Evolutionary conservation across 2,888 invertebrate species (phyloP).

Genomic region (Trichogramma evanescens): DNA sequence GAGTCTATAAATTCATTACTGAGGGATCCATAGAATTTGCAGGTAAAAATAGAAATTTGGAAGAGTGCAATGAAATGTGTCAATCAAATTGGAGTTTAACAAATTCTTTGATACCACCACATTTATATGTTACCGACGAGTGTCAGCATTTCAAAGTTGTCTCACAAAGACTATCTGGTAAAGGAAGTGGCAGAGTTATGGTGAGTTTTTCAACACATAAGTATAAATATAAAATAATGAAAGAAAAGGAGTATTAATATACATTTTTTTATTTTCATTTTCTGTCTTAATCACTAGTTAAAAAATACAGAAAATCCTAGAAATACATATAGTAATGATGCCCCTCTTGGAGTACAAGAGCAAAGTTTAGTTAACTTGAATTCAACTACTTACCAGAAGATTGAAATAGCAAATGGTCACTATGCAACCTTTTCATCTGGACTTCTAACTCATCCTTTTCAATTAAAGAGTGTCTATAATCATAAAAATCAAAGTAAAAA

Average conservation of each 20-base stretch:
- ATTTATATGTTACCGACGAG: conserved; percentile 51
- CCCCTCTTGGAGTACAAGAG: not conserved
- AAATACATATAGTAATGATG: not conserved
- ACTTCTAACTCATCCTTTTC: conserved; percentile 59
- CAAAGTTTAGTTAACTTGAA: conserved; percentile 24
- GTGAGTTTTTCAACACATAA: conserved; percentile 7
- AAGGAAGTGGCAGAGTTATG: conserved; percentile 21
- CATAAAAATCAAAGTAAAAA: conserved; percentile 45
- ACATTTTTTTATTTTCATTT: not conserved
- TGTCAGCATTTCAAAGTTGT: conserved; percentile 55
- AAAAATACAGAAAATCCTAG: conserved; percentile 25
- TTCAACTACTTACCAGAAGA: conserved; percentile 27
- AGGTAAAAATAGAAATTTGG: conserved; percentile 45
- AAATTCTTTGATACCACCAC: conserved; percentile 41
- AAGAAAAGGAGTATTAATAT: not conserved
- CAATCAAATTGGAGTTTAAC: conserved; percentile 19
- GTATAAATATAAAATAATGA: not conserved
- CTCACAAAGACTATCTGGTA: conserved; percentile 45
- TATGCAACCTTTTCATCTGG: conserved; percentile 54
- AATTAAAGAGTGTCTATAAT: conserved; percentile 63
- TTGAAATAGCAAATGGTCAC: conserved; percentile 32
- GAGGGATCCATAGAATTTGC: conserved; percentile 54
- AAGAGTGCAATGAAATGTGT: conserved; percentile 39
- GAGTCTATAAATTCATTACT: conserved; percentile 63
- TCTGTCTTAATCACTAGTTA: conserved; percentile 23